Conservation (phyloP, 1,140 invertebrate genomes). For the Drosophila jambulina region DNA sequence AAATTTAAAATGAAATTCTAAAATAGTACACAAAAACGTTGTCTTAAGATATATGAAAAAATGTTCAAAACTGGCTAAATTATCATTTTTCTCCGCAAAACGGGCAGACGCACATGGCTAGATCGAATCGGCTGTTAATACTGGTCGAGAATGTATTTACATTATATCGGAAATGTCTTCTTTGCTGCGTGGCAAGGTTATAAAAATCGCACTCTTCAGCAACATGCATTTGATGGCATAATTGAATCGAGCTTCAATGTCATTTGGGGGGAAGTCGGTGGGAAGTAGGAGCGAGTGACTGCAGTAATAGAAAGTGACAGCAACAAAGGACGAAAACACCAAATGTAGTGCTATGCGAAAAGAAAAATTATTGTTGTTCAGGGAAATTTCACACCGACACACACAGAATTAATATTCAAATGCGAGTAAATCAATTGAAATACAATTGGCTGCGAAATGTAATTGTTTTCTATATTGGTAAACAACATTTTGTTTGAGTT, state of each 20-base stretch:
- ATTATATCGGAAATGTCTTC: no score
- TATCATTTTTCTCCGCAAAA: no score
- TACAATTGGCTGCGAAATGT: constrained; percentile 35
- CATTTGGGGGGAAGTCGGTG: neutral
- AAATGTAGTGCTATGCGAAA: constrained; percentile 10
- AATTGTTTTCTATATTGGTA: constrained; percentile 19
- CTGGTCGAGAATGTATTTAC: no score
- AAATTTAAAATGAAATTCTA: no score
- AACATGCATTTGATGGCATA: constrained; percentile 33
- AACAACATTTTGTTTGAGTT: constrained; percentile 17
- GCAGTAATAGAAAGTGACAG: neutral
- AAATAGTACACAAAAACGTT: no score
- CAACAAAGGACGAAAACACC: constrained; percentile 20
- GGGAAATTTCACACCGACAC: constrained; percentile 5
- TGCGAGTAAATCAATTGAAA: constrained; percentile 31
- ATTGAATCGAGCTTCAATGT: constrained; percentile 51
- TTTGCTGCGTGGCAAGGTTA: no score
- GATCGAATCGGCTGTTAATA: no score
- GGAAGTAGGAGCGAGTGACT: neutral
- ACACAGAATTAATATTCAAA: constrained; percentile 23
- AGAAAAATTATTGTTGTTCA: constrained; percentile 47
- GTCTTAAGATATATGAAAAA: no score
- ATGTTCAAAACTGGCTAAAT: no score
- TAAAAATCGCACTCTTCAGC: constrained; percentile 48
- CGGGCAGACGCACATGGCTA: no score